Conservation (phyloP, 2,797 vertebrate genomes). For the Halcyon chelicuti region DNA sequence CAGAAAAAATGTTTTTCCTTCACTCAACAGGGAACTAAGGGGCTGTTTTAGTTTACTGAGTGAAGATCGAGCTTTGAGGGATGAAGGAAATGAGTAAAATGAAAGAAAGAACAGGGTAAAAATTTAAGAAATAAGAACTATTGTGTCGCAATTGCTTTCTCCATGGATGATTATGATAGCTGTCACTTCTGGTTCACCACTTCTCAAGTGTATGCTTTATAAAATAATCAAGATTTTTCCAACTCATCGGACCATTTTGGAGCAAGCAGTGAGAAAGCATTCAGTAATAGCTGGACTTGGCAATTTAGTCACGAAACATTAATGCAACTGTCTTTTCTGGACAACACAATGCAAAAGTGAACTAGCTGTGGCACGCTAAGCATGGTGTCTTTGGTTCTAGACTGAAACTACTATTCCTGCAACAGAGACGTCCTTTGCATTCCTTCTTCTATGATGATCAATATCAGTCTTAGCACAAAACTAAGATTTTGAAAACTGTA, state of each 20-base stretch:
- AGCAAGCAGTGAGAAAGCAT: slow-evolving; percentile 26
- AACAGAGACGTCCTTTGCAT: background rate
- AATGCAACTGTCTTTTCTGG: slow-evolving; percentile 25
- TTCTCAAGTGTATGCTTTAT: slow-evolving; percentile 5
- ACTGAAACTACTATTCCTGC: background rate
- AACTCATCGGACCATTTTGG: slow-evolving; percentile 42
- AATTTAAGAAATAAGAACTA: background rate
- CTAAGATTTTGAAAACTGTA: background rate
- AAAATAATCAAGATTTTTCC: slow-evolving; percentile 57
- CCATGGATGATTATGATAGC: background rate
- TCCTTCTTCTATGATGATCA: background rate
- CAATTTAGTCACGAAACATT: slow-evolving; percentile 24
- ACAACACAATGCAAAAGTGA: background rate
- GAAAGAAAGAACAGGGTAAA: background rate
- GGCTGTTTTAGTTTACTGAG: background rate
- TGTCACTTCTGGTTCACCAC: slow-evolving; percentile 11
- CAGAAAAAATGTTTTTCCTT: background rate
- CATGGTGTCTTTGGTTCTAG: background rate
- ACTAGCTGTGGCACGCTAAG: background rate
- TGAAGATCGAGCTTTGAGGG: background rate
- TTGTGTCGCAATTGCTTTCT: slow-evolving; percentile 2
- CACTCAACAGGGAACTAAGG: background rate
- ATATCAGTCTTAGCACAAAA: background rate
- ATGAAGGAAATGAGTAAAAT: background rate
- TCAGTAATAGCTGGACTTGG: background rate